Evolutionary conservation across 1,140 invertebrate species (phyloP).

Genomic region (Drosophila pectinifera): DNA sequence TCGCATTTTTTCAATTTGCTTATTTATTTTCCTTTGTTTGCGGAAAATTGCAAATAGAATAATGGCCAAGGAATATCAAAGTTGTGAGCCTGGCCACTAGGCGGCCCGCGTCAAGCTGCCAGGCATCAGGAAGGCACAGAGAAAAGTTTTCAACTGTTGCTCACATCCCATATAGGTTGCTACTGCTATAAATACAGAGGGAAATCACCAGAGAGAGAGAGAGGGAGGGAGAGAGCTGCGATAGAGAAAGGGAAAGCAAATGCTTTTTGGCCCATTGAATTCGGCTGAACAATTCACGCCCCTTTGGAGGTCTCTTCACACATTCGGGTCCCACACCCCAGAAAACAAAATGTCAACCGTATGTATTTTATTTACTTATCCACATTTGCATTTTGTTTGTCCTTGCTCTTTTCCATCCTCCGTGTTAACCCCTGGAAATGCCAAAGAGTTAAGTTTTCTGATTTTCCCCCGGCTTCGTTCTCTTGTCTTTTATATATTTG

Average conservation of each 20-base stretch:
- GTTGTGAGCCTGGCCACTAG: slow-evolving; percentile 50
- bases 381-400: slow-evolving; percentile 59
- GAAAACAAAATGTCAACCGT: slow-evolving; percentile 48
- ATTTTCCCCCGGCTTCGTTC: not conserved
- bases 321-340: not conserved
- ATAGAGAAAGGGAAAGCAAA: slow-evolving; percentile 5
- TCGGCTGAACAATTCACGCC: slow-evolving; percentile 51
- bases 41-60: slow-evolving; percentile 62
- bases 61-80: slow-evolving; percentile 47
- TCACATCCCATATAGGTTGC: slow-evolving; percentile 13
- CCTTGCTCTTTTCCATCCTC: slow-evolving; percentile 21
- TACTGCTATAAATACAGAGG: slow-evolving; percentile 26
- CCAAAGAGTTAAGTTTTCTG: slow-evolving; percentile 28
- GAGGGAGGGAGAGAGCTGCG: not conserved
- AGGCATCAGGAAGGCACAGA: slow-evolving; percentile 5
- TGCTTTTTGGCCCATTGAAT: slow-evolving; percentile 42
- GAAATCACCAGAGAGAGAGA: not conserved
- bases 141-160: slow-evolving; percentile 49
- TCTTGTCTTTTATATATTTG: slow-evolving; percentile 15
- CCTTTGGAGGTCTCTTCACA: slow-evolving; percentile 10
- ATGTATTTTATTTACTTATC: slow-evolving; percentile 54
- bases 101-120: slow-evolving; percentile 40
- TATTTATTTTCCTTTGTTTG: slow-evolving; percentile 49
- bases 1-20: slow-evolving; percentile 51
- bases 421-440: slow-evolving; percentile 20